phyloP scores from a whole-genome alignment of 2,888 invertebrate genomes.

The Diogma glabrata region DNA sequence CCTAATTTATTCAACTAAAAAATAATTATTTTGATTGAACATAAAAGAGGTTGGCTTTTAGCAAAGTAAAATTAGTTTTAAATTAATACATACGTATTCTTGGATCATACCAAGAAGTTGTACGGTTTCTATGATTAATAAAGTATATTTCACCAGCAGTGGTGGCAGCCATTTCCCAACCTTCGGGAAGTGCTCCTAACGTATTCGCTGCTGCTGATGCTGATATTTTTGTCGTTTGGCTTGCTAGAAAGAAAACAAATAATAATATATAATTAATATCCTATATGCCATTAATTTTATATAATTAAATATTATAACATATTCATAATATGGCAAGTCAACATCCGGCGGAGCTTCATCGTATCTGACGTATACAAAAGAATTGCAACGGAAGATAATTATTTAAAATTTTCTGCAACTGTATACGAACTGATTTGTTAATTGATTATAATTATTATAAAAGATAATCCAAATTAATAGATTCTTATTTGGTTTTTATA shows the following conservation, averaged over 20 bases:
- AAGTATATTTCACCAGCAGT: conserved; percentile 72
- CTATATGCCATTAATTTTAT: too few species aligned
- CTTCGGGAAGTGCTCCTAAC: conserved; percentile 75
- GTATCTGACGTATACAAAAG: too few species aligned
- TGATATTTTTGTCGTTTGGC: conserved; percentile 16
- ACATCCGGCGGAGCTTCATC: too few species aligned
- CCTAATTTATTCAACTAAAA: conserved; percentile 3
- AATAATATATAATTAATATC: neutral
- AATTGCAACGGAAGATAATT: too few species aligned
- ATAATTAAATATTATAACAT: neutral
- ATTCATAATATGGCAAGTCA: neutral
- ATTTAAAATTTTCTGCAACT: too few species aligned
- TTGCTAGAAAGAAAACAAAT: conserved; percentile 10
- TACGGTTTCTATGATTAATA: conserved; percentile 84
- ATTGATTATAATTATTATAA: too few species aligned
- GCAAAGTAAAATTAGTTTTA: neutral
- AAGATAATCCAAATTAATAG: too few species aligned
- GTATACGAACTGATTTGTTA: too few species aligned
- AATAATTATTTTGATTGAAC: neutral
- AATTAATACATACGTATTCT: conserved; percentile 75
- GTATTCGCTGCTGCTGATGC: conserved; percentile 25
- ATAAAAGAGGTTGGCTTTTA: neutral
- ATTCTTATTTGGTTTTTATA: too few species aligned
- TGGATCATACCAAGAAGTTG: conserved; percentile 97
- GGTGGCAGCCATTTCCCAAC: conserved; percentile 88